Evolutionary conservation across 2,888 invertebrate genomes (phyloP).

Genomic region (Chesias legatella): DNA sequence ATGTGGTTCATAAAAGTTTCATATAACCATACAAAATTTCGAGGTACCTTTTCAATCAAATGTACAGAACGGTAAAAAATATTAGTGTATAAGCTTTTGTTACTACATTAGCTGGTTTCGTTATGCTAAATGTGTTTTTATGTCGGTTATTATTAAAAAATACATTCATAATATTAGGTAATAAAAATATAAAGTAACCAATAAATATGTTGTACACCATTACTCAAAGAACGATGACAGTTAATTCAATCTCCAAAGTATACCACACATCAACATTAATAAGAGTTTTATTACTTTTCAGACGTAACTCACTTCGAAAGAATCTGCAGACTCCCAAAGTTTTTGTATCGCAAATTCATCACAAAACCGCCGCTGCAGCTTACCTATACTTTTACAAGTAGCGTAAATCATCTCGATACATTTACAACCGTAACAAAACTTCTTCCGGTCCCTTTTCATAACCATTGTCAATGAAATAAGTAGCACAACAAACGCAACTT

Average conservation of each 20-base stretch:
- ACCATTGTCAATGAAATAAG: not conserved
- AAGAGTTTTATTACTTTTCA: constrained; percentile 9
- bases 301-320: constrained; percentile 4
- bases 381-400: constrained; percentile 55
- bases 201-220: too few relatives aligned
- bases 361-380: constrained; percentile 44
- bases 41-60: too few relatives aligned
- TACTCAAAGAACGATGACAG: not conserved
- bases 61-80: too few relatives aligned
- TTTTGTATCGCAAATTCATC: constrained; percentile 36
- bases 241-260: constrained; percentile 1
- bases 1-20: too few relatives aligned
- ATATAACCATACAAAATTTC: too few relatives aligned
- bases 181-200: too few relatives aligned
- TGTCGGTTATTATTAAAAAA: too few relatives aligned
- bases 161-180: too few relatives aligned
- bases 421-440: constrained; percentile 66
- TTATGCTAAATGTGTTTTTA: too few relatives aligned
- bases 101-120: too few relatives aligned
- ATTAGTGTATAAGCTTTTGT: too few relatives aligned
- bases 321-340: constrained; percentile 12
- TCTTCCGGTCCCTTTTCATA: constrained; percentile 42
- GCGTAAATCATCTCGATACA: constrained; percentile 67
- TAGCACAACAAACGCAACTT: not conserved
- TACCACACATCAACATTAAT: constrained; percentile 2